These are phyloP conservation scores for Ormyrus rosae DNA, from an alignment of 2,888 invertebrate genomes.

Conservation along the genomic window DNA sequence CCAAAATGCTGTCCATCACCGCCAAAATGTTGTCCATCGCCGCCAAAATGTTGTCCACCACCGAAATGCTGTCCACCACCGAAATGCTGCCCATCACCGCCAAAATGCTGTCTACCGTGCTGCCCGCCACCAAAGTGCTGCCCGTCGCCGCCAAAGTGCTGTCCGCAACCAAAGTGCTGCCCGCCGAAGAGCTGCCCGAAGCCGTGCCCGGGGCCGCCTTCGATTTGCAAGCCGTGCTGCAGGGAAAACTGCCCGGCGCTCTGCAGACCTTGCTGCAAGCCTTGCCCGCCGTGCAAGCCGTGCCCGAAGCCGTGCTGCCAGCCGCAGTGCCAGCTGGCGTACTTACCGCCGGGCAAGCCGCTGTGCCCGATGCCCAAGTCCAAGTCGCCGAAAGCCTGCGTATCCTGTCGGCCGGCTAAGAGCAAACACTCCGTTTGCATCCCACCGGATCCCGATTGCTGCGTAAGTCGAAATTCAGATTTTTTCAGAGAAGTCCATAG, in stretches of 20 bases:
- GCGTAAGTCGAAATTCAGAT: slow-evolving; percentile 2
- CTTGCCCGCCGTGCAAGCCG: background rate
- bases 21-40: background rate
- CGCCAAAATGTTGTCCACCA: background rate
- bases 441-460: background rate
- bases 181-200: background rate
- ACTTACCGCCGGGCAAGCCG: background rate
- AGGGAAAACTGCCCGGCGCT: too few relatives aligned
- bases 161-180: background rate
- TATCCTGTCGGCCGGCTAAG: too few relatives aligned
- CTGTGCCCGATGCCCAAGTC: background rate
- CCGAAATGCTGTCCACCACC: background rate
- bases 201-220: too few relatives aligned
- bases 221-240: too few relatives aligned
- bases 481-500: background rate
- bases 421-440: too few relatives aligned
- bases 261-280: too few relatives aligned
- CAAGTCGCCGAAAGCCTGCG: too few relatives aligned
- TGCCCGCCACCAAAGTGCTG: background rate
- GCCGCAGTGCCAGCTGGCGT: background rate
- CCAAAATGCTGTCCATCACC: background rate
- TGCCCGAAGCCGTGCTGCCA: slow-evolving; percentile 15
- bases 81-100: background rate
- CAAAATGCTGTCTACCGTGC: background rate
- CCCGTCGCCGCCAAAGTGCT: background rate